Base-by-base conservation (phyloP, 2,888 invertebrate genomes). In the Orthonevra nobilis region DNA sequence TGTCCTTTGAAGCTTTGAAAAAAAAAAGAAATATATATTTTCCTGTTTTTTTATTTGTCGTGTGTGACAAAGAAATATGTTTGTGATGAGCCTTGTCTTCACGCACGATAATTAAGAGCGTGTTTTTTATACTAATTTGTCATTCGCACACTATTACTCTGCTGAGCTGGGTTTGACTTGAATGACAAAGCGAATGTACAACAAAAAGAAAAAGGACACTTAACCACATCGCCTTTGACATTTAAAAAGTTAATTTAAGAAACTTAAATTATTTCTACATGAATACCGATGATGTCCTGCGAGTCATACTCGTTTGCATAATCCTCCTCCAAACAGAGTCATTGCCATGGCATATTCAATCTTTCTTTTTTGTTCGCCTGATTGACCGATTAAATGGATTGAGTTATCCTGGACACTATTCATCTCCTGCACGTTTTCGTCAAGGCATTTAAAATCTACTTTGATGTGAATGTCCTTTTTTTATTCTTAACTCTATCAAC, bases 311-410 rank as follows among this genome's bases (percentile, higher is more conserved):
- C 40, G 26, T 20, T 42, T 30, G 54, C 46, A 56, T 19, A n/a
- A n/a, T n/a, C n/a, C n/a, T n/a, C n/a, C n/a, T n/a, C n/a, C n/a
- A n/a, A n/a, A 44, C 58, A 60, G 12, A 15, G 46, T 68, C 38
- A 56, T 38, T 19, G 44, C 28, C 36, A 6, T 64, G 56, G 48
- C 28, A 64, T 20, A 48, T 56, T 48, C 56, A 32, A 42, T 48
- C 20, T 58, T 70, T 64, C 75, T 64, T 64, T 54, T 40, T 34
- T 26, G 10, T 17, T 19, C 36, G 20, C 58, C 50, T 69, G 60
- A 77, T 64, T 64, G 60, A 66, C 70, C 77, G 70, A 60, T 70
- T 70, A 72, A 70, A 46, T 50, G 64, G 64, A 77, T 60, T 64
- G 72, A 72, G 52, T 64, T 64, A 77, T 66, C 58, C 64, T 20